phyloP scores from a whole-genome alignment of 2,888 invertebrate species.

The Crocallis elinguaria region DNA sequence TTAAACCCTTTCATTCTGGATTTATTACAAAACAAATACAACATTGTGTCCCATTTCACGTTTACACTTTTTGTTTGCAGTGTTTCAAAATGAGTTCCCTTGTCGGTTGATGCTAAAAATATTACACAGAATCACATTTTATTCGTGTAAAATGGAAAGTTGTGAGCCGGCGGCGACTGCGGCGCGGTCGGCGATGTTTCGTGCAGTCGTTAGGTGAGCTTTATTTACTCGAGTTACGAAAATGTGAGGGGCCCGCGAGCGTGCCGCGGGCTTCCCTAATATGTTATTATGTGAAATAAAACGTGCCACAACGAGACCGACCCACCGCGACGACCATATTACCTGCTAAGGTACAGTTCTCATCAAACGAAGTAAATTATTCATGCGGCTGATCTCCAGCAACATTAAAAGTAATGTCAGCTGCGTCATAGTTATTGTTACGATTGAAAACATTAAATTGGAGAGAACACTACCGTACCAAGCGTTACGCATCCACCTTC shows the following conservation, averaged over 20 bases:
- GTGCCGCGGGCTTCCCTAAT: slow-evolving; percentile 65
- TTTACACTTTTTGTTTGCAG: slow-evolving; percentile 36
- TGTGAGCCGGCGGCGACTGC: slow-evolving; percentile 38
- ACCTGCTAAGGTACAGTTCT: slow-evolving; percentile 1
- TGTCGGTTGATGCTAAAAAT: slow-evolving; percentile 34
- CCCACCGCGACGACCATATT: slow-evolving; percentile 47
- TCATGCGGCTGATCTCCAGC: too few species aligned
- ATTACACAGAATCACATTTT: slow-evolving; percentile 45
- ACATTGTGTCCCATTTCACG: slow-evolving; percentile 32
- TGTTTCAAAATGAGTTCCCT: slow-evolving; percentile 39
- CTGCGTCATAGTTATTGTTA: too few species aligned
- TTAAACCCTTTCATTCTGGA: slow-evolving; percentile 29
- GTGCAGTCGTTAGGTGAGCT: slow-evolving; percentile 64
- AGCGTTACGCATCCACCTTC: too few species aligned
- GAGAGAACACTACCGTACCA: too few species aligned
- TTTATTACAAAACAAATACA: slow-evolving; percentile 39
- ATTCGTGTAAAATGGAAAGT: slow-evolving; percentile 46
- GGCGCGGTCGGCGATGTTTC: slow-evolving; percentile 46
- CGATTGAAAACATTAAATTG: too few species aligned
- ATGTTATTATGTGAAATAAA: slow-evolving; percentile 81
- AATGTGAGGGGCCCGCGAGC: slow-evolving; percentile 58
- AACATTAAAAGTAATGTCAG: too few species aligned
- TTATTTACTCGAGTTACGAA: slow-evolving; percentile 72
- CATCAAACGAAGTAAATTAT: not conserved
- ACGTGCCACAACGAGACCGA: slow-evolving; percentile 56